Base-by-base conservation (phyloP, 2,113 vertebrate genomes). In the Pseudonaja textilis region DNA sequence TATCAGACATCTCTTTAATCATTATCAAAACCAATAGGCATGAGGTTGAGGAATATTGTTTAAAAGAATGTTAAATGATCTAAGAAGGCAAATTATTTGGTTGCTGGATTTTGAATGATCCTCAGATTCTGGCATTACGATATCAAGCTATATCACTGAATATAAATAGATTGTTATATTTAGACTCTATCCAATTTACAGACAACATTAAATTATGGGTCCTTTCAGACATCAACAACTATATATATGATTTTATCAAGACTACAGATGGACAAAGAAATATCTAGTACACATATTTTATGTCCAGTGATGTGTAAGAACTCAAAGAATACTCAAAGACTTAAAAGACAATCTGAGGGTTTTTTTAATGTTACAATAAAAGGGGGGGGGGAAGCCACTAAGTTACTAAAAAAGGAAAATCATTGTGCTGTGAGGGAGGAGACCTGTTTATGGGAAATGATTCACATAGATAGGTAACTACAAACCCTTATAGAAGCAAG, bases 381-480 rank as follows among this genome's bases (percentile, higher is more conserved):
- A 12, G 3, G 0, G 11, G 3, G 0, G 11, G 12, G 12, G 3
- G 11, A 64, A 11, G 6, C 10, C 9, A 29, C 61, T n/a, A 26
- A 64, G 14, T 64, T 64, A n/a, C 11, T 4, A n/a, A n/a, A 64
- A 64, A 64, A n/a, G 61, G 61, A 64, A 12, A 64, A 29, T 29
- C 26, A 64, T n/a, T 64, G 26, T 64, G 11, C 11, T 64, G 26
- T n/a, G 61, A 64, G 3, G 25, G 61, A 64, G 61, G 29, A 64
- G 61, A 61, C 59, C 59, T 11, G 59, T 61, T 61, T 61, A 26
- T 61, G 26, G 25, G 59, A 14, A 64, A 12, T 64, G 61, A 64
- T 29, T 64, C 12, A 64, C 26, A 64, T 64, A n/a, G 26, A 64
- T n/a, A 64, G 29, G 10, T 64, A 64, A n/a, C 26, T 64, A n/a